A percentile compares a stretch with the other conserved stretches of the same genome.
Conservation (phyloP, 2,113 vertebrate species). For the Acrocephalus arundinaceus region DNA sequence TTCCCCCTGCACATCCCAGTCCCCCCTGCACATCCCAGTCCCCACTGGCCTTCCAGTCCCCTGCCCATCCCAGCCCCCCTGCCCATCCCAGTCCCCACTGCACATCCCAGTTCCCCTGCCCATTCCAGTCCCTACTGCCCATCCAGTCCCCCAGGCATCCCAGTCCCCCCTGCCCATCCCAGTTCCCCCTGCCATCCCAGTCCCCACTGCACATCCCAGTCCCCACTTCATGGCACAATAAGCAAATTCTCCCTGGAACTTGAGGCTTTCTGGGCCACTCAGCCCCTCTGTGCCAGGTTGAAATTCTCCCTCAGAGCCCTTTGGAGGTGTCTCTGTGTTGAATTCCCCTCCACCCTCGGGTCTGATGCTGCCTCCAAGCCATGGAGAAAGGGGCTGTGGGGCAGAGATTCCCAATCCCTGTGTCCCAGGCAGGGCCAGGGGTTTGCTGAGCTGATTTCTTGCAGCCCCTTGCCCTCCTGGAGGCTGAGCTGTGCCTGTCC, state of each 20-base stretch:
- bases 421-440: not conserved
- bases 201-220: not conserved
- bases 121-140: too few species aligned
- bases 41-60: not conserved
- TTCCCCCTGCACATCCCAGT: too few species aligned
- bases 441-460: not conserved
- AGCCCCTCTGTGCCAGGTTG: not conserved
- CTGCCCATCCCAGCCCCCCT: too few species aligned
- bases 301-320: not conserved
- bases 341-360: not conserved
- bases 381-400: accelerated
- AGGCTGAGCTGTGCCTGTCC: not conserved
- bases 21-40: too few species aligned
- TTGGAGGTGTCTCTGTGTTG: not conserved
- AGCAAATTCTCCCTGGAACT: not conserved
- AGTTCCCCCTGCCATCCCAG: too few species aligned
- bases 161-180: too few species aligned
- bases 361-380: not conserved
- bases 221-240: accelerated
- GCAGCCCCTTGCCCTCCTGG: not conserved
- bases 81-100: too few species aligned
- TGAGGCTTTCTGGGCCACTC: not conserved
- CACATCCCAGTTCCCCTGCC: too few species aligned
- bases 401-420: not conserved
- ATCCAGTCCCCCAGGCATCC: too few species aligned